phyloP scores from a whole-genome alignment of 1,140 invertebrate species.

The Lasioglossum albipes region DNA sequence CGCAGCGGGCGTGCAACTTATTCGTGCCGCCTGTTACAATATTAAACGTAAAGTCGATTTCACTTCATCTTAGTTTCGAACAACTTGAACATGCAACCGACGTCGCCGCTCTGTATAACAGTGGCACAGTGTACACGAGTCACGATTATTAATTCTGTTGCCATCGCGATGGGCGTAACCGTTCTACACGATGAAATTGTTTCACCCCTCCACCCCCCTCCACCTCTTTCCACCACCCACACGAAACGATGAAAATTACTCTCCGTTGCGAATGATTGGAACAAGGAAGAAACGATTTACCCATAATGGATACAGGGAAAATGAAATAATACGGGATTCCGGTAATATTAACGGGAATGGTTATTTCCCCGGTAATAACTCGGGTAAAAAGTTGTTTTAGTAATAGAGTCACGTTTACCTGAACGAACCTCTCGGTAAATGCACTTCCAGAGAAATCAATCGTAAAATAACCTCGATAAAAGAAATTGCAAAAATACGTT shows the following conservation, averaged over 20 bases:
- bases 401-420: slow-evolving; percentile 1
- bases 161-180: slow-evolving; percentile 5
- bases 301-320: neutral
- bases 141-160: slow-evolving; percentile 15
- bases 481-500: neutral
- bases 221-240: neutral
- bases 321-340: neutral
- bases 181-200: slow-evolving; percentile 10
- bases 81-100: slow-evolving; percentile 12
- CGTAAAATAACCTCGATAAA: neutral
- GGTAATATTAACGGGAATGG: neutral
- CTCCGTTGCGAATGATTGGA: neutral
- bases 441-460: neutral
- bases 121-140: neutral
- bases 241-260: slow-evolving; percentile 2
- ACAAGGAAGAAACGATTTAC: slow-evolving; percentile 1
- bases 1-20: neutral
- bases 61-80: slow-evolving; percentile 1
- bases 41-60: slow-evolving; percentile 3
- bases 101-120: neutral
- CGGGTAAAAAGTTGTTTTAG: neutral
- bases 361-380: neutral
- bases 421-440: neutral
- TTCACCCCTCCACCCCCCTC: neutral
- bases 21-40: neutral